Evolutionary conservation across 2,113 vertebrate species (phyloP), one percentile per base, ranked within the genome.

Genomic region (Dolichallabes microphthalmus): DNA sequence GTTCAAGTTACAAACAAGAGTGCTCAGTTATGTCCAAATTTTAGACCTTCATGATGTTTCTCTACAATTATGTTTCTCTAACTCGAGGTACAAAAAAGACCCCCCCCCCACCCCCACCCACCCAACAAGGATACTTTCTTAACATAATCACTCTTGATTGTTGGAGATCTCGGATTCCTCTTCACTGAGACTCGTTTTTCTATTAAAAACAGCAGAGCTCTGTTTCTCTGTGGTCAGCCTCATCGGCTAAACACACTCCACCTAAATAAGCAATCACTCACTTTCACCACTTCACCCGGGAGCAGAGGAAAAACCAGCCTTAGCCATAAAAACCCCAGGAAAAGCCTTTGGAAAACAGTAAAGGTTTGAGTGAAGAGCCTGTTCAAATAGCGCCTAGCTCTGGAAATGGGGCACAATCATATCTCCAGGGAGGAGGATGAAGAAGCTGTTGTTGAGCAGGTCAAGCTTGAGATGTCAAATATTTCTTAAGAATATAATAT

Each of bases 261-360:
- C 93, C 94, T 93, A 94, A 94, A 94, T 91, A 94, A 90, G 92
- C 90, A 92, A 91, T 91, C 91, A 92, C 92, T 93, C 91, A 91
- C 92, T 83, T 88, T 89, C 88, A 86, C 90, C 92, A 92, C 92
- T 93, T 94, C 92, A 90, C 91, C 86, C 77, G 82, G 87, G 50
- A 84, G 79, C 55, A 66, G 86, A 80, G 69, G 86, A 85, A 32
- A 89, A 89, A 92, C 86, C 90, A 92, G 90, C 89, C 85, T 85
- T 78, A 61, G 87, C 91, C 92, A 91, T 93, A 91, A 94, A 90
- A 94, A 92, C 92, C 90, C 89, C 89, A 92, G 57, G 90, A 93
- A 92, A 90, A 88, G 87, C 89, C 88, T 90, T 89, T 82, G 83
- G 91, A 90, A 91, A 89, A 86, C 85, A 32, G 35, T 86, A 90